These are phyloP conservation scores for Drosophila rellima DNA, from an alignment of 2,888 invertebrate genomes.

Conservation along the genomic window DNA sequence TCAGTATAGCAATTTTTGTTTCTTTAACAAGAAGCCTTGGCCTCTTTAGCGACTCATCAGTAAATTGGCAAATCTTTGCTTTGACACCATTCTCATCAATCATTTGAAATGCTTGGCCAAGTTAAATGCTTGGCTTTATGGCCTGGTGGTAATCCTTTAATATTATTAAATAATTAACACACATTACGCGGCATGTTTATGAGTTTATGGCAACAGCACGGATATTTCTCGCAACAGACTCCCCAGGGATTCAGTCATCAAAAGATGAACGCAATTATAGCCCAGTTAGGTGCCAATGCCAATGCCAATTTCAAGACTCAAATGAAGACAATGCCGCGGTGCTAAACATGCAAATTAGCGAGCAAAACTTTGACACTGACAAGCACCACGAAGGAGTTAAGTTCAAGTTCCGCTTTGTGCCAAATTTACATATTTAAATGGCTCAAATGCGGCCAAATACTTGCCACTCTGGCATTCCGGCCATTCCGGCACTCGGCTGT, in stretches of 20 bases:
- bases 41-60: slow-evolving; percentile 44
- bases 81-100: slow-evolving; percentile 52
- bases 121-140: slow-evolving; percentile 24
- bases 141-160: slow-evolving; percentile 71
- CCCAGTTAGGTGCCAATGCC: slow-evolving; percentile 53
- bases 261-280: slow-evolving; percentile 78
- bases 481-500: background rate
- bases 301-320: slow-evolving; percentile 11
- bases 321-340: slow-evolving; percentile 69
- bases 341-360: slow-evolving; percentile 79
- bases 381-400: slow-evolving; percentile 69
- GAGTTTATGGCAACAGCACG: slow-evolving; percentile 48
- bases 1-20: too few relatives aligned
- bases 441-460: slow-evolving; percentile 70
- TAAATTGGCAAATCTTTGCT: slow-evolving; percentile 47
- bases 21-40: slow-evolving; percentile 43
- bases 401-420: slow-evolving; percentile 74
- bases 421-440: slow-evolving; percentile 80
- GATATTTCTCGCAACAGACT: slow-evolving; percentile 43
- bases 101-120: slow-evolving; percentile 37
- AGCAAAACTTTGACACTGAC: slow-evolving; percentile 63
- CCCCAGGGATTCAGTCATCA: slow-evolving; percentile 70
- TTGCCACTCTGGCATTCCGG: slow-evolving; percentile 37
- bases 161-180: slow-evolving; percentile 80
- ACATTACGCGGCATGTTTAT: slow-evolving; percentile 72